Evolutionary conservation across 2,113 vertebrate species (phyloP).

Genomic region (Cochlearius cochlearius): DNA sequence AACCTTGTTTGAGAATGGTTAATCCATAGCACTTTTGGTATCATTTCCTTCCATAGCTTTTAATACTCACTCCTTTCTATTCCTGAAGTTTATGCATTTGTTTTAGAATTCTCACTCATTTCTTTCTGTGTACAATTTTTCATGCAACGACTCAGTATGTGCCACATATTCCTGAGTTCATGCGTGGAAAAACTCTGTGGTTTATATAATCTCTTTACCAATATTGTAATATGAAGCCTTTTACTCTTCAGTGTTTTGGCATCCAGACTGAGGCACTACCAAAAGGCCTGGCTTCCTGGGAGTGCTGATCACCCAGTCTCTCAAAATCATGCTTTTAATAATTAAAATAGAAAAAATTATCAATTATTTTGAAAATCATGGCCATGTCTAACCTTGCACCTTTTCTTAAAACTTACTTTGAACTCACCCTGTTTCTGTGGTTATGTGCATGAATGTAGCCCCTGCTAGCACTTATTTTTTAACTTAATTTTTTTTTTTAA

Average conservation of each 20-base stretch:
- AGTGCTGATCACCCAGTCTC: not conserved
- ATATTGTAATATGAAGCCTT: not conserved
- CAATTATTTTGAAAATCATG: not conserved
- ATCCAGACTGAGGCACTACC: not conserved
- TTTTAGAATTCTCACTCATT: not conserved
- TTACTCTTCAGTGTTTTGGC: not conserved
- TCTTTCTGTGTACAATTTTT: not conserved
- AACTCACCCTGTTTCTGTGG: not conserved
- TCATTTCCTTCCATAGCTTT: constrained; percentile 24
- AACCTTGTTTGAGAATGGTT: not conserved
- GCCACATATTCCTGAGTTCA: not conserved
- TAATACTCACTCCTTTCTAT: constrained; percentile 15
- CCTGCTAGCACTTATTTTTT: not conserved
- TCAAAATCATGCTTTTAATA: not conserved
- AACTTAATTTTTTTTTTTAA: not conserved
- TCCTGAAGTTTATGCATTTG: not conserved
- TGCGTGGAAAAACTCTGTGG: not conserved
- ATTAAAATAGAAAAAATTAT: not conserved
- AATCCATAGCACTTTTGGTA: constrained; percentile 5
- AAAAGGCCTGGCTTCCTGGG: not conserved
- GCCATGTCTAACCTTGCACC: accelerated
- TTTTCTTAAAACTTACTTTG: not conserved
- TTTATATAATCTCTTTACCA: not conserved
- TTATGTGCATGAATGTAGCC: not conserved
- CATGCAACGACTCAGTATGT: not conserved